Base-by-base conservation (phyloP, 2,888 invertebrate species). In the Agrochola macilenta region DNA sequence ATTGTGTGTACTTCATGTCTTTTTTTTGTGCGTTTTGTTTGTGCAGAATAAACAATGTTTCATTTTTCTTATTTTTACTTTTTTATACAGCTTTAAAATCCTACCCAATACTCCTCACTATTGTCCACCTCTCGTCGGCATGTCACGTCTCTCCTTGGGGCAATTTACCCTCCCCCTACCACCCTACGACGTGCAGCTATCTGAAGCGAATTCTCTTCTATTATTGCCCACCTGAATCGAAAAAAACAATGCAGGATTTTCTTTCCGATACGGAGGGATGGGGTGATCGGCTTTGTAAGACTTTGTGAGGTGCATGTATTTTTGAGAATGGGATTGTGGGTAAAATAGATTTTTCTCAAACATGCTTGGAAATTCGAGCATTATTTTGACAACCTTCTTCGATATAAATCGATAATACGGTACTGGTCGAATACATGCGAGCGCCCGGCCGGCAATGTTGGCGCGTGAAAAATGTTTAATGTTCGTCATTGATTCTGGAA, bases 201-300 rank as follows among this genome's bases (percentile, higher is more conserved):
- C 79, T 85, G 65, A 83, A 69, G 79, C 83, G 84, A 88, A 90
- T 90, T 87, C 88, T 85, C 85, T 81, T 76, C 86, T 61, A 77
- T 92, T 92, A 92, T 92, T 92, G 89, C 91, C 89, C 88, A 92
- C 91, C 92, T 91, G 91, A 74, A 87, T 82, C 84, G 86, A 87
- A 91, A 91, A 93, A 61, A 92, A 91, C 90, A 91, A 91, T 85
- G 82, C 79, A 68, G 71, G 79, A 81, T 79, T 84, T 76, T 68
- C 54, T 71, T 60, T 70, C 57, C 64, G n/a, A 69, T 73, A 70
- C 26, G 30, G n/a, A 14, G 52, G n/a, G 3, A 12, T n/a, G 12
- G 43, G 23, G 30, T 43, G 30, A 17, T 61, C 0, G 12, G 39
- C 17, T 54, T 64, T 64, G 17, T 60, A 30, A 35, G 20, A 8